Percentiles rank a stretch among this genome's conserved stretches.
These are phyloP conservation scores for Chlorodrepanis virens DNA, from an alignment of 2,113 vertebrate genomes.

Conservation along the genomic window DNA sequence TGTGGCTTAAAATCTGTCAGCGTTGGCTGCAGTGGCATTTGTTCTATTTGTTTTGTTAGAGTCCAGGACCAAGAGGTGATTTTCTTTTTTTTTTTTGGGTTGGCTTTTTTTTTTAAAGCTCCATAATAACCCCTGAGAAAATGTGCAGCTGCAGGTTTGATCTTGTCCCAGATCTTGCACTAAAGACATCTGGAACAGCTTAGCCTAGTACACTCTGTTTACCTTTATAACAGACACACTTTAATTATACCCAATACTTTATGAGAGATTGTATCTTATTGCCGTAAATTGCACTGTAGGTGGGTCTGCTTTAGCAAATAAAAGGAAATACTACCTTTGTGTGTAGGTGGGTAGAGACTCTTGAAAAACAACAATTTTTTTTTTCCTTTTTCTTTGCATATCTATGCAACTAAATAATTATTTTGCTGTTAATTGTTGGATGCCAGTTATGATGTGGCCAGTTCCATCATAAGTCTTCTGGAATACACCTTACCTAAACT, in stretches of 20 bases:
- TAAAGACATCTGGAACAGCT: conserved; percentile 63
- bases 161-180: conserved; percentile 78
- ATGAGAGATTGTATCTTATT: conserved; percentile 60
- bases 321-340: conserved; percentile 29
- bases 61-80: not conserved
- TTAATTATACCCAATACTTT: conserved; percentile 63
- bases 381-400: not conserved
- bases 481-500: not conserved
- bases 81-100: not conserved
- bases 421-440: not conserved
- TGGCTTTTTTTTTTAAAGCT: not conserved
- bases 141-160: conserved; percentile 76
- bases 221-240: conserved; percentile 63
- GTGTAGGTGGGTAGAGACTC: conserved; percentile 20
- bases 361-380: not conserved
- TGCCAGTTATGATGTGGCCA: not conserved
- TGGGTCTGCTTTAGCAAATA: conserved; percentile 44
- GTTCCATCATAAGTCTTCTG: not conserved
- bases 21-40: not conserved
- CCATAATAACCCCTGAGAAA: conserved; percentile 53
- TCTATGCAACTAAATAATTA: not conserved
- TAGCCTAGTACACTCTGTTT: conserved; percentile 55
- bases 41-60: not conserved
- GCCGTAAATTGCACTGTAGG: conserved; percentile 40
- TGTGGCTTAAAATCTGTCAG: not conserved